Conservation (phyloP, 2,113 vertebrate genomes). For the Apodemus sylvaticus region DNA sequence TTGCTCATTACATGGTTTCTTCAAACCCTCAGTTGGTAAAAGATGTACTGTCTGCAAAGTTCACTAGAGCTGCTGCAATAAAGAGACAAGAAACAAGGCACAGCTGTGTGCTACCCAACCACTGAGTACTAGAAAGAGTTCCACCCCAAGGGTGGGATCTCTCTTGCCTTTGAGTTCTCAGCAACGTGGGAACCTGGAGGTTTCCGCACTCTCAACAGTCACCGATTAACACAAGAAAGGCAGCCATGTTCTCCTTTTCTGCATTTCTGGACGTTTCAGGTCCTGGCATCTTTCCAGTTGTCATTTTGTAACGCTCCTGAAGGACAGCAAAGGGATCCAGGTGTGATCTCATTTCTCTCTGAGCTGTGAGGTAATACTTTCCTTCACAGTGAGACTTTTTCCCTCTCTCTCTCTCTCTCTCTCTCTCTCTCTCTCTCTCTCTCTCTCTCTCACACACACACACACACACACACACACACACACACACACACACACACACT, state of each 20-base stretch:
- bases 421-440: background rate
- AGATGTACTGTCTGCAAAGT: no score
- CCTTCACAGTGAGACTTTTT: conserved; percentile 44
- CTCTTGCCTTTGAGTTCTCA: background rate
- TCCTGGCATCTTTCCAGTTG: no score
- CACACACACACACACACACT: background rate
- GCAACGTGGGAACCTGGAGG: background rate
- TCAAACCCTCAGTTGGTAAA: no score
- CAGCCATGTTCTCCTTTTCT: background rate
- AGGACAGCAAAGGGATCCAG: background rate
- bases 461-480: background rate
- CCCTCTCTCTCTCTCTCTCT: no score
- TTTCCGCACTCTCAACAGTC: background rate
- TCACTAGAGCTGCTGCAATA: no score
- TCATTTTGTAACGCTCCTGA: no score
- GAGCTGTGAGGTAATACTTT: conserved; percentile 62
- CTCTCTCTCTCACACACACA: rapidly evolving
- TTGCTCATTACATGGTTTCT: no score
- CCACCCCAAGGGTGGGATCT: background rate
- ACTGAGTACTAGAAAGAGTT: no score
- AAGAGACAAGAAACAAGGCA: no score
- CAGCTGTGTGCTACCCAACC: no score
- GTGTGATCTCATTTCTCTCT: conserved; percentile 52
- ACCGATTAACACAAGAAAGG: background rate
- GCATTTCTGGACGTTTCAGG: no score